A percentile compares a stretch with the other conserved stretches of the same genome.
phyloP scores from a whole-genome alignment of 1,140 invertebrate species.

The Drosophila trapezifrons region DNA sequence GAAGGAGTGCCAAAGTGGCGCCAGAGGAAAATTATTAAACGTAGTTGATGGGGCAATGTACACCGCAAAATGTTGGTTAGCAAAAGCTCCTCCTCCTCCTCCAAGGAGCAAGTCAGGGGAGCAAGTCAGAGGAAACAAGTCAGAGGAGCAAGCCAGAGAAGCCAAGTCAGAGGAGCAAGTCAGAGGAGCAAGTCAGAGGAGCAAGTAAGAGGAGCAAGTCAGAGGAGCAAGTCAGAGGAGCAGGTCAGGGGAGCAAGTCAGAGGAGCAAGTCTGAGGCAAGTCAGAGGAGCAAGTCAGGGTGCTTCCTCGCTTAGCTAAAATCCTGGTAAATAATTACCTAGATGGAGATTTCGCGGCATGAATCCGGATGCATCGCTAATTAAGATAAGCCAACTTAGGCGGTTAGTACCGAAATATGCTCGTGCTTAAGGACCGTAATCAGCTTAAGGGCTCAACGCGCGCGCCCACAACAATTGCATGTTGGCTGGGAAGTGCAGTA shows the following conservation, averaged over 20 bases:
- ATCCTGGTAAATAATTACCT: constrained; percentile 11
- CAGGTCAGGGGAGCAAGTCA: background rate
- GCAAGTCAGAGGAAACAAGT: background rate
- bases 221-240: background rate
- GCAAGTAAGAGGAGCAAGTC: too few species aligned
- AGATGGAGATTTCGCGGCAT: constrained; percentile 8
- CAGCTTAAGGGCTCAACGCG: constrained; percentile 9
- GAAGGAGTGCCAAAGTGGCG: constrained; percentile 19
- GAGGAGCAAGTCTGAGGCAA: too few species aligned
- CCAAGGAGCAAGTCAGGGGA: background rate
- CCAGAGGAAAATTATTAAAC: constrained; percentile 31
- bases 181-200: background rate
- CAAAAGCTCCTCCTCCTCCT: too few species aligned
- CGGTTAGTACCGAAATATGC: constrained; percentile 14
- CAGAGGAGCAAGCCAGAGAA: background rate
- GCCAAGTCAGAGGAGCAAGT: too few species aligned
- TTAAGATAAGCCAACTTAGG: constrained; percentile 28
- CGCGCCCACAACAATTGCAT: constrained; percentile 12
- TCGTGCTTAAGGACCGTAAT: constrained; percentile 16
- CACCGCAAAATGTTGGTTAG: constrained; percentile 6
- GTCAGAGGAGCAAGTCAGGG: background rate
- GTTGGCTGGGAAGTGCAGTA: constrained; percentile 22
- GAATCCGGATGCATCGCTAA: constrained; percentile 24
- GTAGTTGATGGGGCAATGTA: constrained; percentile 7
- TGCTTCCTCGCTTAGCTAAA: background rate